Conservation (phyloP, 2,113 vertebrate species). For the Takifugu flavidus region DNA sequence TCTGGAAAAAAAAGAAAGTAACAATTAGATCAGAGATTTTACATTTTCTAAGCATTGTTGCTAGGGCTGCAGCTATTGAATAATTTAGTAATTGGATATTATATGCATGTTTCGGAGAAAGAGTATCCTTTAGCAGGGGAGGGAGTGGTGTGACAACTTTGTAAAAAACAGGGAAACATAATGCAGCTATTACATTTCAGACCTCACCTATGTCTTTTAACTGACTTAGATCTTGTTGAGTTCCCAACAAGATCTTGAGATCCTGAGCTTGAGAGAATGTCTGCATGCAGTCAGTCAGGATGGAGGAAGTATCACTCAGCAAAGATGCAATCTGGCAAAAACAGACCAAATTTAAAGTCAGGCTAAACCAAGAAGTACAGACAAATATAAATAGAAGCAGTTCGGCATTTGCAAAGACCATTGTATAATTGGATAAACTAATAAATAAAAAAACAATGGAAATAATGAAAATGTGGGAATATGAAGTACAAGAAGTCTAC, state of each 20-base stretch:
- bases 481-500: constrained; percentile 32
- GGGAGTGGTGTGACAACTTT: too few species aligned
- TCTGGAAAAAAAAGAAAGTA: constrained; percentile 38
- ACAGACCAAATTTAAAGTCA: background rate
- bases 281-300: constrained; percentile 63
- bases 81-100: too few species aligned
- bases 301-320: constrained; percentile 53
- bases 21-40: background rate
- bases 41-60: too few species aligned
- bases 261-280: constrained; percentile 50
- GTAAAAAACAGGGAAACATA: too few species aligned
- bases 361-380: background rate
- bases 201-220: constrained; percentile 61
- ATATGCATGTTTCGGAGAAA: too few species aligned
- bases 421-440: background rate
- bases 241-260: constrained; percentile 62
- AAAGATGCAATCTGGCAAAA: constrained; percentile 56
- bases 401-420: background rate
- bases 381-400: background rate
- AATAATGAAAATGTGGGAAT: background rate
- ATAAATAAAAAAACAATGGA: background rate
- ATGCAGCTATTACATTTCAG: background rate
- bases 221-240: constrained; percentile 61
- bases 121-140: too few species aligned
- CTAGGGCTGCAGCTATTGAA: too few species aligned